A percentile compares a stretch with the other conserved stretches of the same genome.
These are phyloP conservation scores for Thymallus thymallus DNA, from an alignment of 2,113 vertebrate genomes.

Conservation along the genomic window DNA sequence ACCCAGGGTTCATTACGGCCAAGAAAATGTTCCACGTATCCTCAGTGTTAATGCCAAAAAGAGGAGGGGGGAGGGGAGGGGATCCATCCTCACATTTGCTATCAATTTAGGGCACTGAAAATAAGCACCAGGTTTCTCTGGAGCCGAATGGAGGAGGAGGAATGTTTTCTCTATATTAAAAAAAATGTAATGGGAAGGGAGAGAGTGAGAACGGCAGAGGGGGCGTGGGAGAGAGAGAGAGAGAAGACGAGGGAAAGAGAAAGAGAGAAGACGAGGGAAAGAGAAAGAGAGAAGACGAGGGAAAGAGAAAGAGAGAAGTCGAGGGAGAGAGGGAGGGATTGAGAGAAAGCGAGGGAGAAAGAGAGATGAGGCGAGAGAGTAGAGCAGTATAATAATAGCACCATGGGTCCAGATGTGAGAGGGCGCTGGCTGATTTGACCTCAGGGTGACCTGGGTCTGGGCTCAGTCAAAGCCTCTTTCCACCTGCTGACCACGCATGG, in stretches of 20 bases:
- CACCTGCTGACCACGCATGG: constrained; percentile 30
- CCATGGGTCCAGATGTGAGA: constrained; percentile 62
- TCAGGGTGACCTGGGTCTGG: constrained; percentile 22
- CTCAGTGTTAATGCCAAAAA: constrained; percentile 61
- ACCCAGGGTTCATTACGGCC: constrained; percentile 66
- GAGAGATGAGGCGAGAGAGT: not conserved
- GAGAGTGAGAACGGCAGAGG: constrained; percentile 29
- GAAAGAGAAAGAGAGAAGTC: constrained; percentile 29
- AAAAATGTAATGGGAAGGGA: constrained; percentile 46
- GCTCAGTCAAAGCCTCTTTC: constrained; percentile 3
- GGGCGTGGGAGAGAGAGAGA: constrained; percentile 9
- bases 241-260: not conserved
- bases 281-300: constrained; percentile 20
- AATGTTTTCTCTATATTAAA: constrained; percentile 80
- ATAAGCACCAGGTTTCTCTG: constrained; percentile 76
- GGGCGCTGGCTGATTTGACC: constrained; percentile 28
- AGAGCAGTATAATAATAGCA: constrained; percentile 38
- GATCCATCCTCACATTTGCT: constrained; percentile 79
- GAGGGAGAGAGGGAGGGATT: constrained; percentile 11
- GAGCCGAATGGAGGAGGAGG: constrained; percentile 70
- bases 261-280: constrained; percentile 14
- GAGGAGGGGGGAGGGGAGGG: constrained; percentile 59
- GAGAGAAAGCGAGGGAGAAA: not conserved
- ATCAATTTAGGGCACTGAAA: constrained; percentile 79
- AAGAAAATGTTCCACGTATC: constrained; percentile 76